Conservation (phyloP, 2,113 vertebrate genomes). For the Prinia subflava region DNA sequence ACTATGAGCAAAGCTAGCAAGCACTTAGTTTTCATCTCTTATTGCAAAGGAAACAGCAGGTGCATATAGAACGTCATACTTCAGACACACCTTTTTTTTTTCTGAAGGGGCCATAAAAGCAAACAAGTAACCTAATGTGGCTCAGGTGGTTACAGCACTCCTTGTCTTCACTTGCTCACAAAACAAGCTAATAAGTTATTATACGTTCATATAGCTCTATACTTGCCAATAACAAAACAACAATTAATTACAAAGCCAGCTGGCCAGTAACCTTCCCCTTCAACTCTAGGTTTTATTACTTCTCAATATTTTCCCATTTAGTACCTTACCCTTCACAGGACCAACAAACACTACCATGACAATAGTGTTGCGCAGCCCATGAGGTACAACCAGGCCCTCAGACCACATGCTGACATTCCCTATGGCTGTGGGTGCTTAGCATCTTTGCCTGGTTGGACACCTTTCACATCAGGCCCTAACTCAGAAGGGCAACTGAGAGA, state of each 20-base stretch:
- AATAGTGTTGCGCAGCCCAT: fast-evolving
- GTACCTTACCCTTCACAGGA: background rate
- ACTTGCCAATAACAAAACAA: background rate
- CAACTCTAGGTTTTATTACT: background rate
- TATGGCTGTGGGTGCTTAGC: background rate
- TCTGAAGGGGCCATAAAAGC: background rate
- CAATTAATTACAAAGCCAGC: background rate
- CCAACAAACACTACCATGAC: background rate
- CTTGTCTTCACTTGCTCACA: background rate
- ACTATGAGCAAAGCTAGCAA: background rate
- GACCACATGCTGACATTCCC: background rate
- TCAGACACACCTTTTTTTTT: background rate
- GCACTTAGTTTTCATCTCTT: background rate
- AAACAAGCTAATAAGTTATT: background rate
- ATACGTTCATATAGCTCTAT: background rate
- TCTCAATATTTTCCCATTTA: background rate
- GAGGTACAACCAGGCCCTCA: background rate
- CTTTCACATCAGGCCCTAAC: background rate
- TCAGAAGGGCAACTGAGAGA: background rate
- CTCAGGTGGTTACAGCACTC: background rate
- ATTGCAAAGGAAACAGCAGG: background rate
- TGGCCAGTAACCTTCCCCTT: background rate
- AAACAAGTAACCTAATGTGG: background rate
- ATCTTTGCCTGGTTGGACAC: background rate
- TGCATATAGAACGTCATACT: background rate